Conservation (phyloP, 2,888 invertebrate genomes). For the Meiosimyza platycephala region DNA sequence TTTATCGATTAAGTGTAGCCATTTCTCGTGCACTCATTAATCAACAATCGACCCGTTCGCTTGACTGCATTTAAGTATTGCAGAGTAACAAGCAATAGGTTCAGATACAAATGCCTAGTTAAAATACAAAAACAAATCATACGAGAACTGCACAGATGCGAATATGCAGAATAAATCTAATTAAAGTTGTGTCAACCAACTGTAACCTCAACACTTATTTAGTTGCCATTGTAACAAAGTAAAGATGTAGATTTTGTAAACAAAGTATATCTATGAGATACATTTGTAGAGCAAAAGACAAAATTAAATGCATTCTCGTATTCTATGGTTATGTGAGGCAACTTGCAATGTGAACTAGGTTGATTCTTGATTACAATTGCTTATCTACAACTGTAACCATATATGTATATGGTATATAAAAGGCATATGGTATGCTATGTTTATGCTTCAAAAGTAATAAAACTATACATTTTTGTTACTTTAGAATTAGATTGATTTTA, state of each 20-base stretch:
- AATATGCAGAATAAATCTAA: constrained; percentile 15
- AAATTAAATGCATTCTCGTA: background rate
- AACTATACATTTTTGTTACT: background rate
- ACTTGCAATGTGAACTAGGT: constrained; percentile 41
- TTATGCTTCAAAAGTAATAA: background rate
- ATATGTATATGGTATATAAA: background rate
- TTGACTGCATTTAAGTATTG: too few relatives aligned
- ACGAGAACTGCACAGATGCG: background rate
- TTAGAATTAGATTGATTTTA: background rate
- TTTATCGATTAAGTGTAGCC: too few relatives aligned
- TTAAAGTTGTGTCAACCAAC: constrained; percentile 26
- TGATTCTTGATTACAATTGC: constrained; percentile 38
- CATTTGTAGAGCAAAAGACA: too few relatives aligned
- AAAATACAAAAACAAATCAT: too few relatives aligned
- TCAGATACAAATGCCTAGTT: too few relatives aligned
- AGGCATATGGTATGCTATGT: background rate
- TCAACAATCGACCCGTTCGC: too few relatives aligned
- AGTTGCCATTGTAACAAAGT: background rate
- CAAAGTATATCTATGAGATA: too few relatives aligned
- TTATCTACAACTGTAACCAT: background rate
- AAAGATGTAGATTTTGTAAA: background rate
- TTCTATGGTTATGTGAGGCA: constrained; percentile 4
- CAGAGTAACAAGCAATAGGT: too few relatives aligned
- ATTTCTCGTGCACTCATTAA: too few relatives aligned
- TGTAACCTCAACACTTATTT: constrained; percentile 8